phyloP scores from a whole-genome alignment of 2,797 vertebrate species.

The Siniperca scherzeri region DNA sequence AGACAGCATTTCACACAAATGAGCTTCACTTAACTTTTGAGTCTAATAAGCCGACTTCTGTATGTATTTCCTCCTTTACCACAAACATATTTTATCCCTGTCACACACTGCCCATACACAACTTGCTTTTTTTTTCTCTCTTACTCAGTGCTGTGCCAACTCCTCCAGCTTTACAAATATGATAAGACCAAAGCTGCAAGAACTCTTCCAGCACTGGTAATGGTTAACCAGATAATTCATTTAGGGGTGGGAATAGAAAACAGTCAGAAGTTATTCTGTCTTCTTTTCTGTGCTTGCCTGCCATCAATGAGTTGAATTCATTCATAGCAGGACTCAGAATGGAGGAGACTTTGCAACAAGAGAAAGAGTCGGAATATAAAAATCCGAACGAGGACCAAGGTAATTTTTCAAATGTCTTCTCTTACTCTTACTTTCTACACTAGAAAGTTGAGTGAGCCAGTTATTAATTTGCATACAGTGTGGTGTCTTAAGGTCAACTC shows the following conservation, averaged over 20 bases:
- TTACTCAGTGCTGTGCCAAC: slow-evolving; percentile 79
- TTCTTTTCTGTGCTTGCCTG: slow-evolving; percentile 46
- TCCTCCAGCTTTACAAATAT: slow-evolving; percentile 87
- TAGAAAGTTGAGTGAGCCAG: slow-evolving; percentile 8
- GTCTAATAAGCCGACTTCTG: neutral
- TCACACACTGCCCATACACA: slow-evolving; percentile 24
- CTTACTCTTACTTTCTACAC: neutral
- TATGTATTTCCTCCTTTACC: slow-evolving; percentile 6
- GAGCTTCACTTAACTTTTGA: neutral
- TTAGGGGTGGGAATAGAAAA: slow-evolving; percentile 89
- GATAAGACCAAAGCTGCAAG: slow-evolving; percentile 89
- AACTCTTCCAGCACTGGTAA: slow-evolving; percentile 85
- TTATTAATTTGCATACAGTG: slow-evolving; percentile 15
- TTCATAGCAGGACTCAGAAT: slow-evolving; percentile 84
- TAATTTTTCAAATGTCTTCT: slow-evolving; percentile 52
- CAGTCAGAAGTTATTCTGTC: slow-evolving; percentile 73
- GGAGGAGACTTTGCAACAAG: slow-evolving; percentile 83
- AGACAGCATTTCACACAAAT: neutral
- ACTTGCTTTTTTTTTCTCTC: slow-evolving; percentile 25
- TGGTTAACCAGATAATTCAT: slow-evolving; percentile 93
- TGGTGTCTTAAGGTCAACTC: slow-evolving; percentile 6
- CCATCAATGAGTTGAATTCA: slow-evolving; percentile 74
- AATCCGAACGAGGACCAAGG: slow-evolving; percentile 80
- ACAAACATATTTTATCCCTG: slow-evolving; percentile 28
- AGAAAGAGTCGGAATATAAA: slow-evolving; percentile 65